Evolutionary conservation across 2,113 vertebrate species (phyloP).

Genomic region (Chrysemys picta): DNA sequence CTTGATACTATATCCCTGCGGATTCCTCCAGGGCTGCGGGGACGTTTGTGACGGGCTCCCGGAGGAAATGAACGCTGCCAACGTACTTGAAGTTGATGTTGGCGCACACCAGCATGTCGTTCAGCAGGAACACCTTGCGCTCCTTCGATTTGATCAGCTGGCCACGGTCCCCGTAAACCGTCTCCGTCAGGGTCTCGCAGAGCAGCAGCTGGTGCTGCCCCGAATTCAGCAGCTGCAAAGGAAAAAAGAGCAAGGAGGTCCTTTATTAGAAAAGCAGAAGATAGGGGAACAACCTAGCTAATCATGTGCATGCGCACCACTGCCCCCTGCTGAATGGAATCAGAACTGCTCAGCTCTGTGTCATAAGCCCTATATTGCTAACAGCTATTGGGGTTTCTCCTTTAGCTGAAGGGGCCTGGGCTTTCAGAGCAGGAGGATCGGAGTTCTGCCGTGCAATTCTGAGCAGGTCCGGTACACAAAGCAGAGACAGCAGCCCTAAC

Average conservation of each 20-base stretch:
- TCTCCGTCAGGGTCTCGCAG: slow-evolving; percentile 90
- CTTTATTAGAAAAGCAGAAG: background rate
- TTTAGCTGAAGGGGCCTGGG: background rate
- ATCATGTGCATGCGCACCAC: background rate
- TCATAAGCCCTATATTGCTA: background rate
- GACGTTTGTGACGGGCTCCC: background rate
- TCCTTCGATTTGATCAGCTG: slow-evolving; percentile 97
- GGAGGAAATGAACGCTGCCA: rapidly evolving
- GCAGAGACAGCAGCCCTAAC: background rate
- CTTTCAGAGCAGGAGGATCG: background rate
- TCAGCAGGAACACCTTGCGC: slow-evolving; percentile 94
- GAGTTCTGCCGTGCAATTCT: background rate
- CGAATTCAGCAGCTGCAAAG: slow-evolving; percentile 85
- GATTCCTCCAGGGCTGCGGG: background rate
- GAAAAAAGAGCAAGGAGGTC: background rate
- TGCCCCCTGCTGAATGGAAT: background rate
- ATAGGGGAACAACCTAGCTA: background rate
- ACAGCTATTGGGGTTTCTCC: background rate
- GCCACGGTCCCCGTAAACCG: slow-evolving; percentile 88
- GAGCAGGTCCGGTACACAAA: background rate
- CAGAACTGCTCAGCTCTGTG: background rate
- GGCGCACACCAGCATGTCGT: slow-evolving; percentile 91
- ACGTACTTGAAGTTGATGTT: slow-evolving; percentile 96
- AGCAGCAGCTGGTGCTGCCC: slow-evolving; percentile 91
- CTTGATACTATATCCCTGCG: background rate